Percentiles rank a stretch among this genome's conserved stretches.
Conservation (phyloP, 2,888 invertebrate species). For the Metellina segmentata region DNA sequence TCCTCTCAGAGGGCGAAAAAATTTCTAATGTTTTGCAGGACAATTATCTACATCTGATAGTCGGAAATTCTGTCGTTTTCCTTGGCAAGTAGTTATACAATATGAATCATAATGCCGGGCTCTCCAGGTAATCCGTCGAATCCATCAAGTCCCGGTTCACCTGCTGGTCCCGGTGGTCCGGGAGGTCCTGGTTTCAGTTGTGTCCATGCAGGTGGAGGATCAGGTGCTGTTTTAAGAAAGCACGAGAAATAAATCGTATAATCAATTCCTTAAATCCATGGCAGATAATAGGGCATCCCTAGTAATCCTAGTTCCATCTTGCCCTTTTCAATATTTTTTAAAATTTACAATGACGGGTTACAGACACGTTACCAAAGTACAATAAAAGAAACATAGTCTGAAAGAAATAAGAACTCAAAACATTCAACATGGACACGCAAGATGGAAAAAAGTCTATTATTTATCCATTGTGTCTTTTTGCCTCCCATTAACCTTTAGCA, state of each 20-base stretch:
- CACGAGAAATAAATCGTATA: neutral
- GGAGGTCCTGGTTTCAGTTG: constrained; percentile 82
- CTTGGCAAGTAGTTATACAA: too few species aligned
- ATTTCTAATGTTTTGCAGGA: too few species aligned
- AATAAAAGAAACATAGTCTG: neutral
- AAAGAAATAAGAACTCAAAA: too few species aligned
- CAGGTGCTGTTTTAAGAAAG: constrained; percentile 33
- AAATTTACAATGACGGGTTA: neutral
- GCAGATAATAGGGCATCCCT: neutral
- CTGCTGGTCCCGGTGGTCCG: constrained; percentile 82
- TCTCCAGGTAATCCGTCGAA: constrained; percentile 81
- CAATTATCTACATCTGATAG: too few species aligned
- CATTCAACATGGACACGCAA: too few species aligned
- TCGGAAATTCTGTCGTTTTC: too few species aligned
- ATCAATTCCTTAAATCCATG: neutral
- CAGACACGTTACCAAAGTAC: neutral
- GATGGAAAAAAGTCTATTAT: too few species aligned
- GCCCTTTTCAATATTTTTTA: neutral
- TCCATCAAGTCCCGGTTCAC: constrained; percentile 82
- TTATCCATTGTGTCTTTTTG: too few species aligned
- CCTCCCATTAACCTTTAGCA: too few species aligned
- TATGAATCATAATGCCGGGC: too few species aligned
- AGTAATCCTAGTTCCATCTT: neutral
- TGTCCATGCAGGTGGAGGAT: constrained; percentile 62
- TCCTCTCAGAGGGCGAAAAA: too few species aligned